These are phyloP conservation scores for Aspiorhynchus laticeps DNA, from an alignment of 2,113 vertebrate genomes.

Conservation along the genomic window DNA sequence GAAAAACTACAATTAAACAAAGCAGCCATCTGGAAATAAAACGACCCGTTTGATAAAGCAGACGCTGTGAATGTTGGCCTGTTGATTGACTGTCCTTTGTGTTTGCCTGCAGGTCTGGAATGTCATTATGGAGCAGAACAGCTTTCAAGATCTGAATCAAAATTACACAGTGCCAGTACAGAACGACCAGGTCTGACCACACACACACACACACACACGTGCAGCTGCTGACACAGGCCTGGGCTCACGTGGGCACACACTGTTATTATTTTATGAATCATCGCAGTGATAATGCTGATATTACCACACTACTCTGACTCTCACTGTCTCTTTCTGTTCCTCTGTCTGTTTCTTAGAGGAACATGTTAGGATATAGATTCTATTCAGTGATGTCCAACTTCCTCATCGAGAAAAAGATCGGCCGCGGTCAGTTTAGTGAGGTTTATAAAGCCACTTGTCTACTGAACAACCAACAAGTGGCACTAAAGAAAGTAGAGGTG, in stretches of 20 bases:
- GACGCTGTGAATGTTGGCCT: not conserved
- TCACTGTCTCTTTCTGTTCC: constrained; percentile 6
- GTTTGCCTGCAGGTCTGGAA: constrained; percentile 30
- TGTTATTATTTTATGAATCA: constrained; percentile 17
- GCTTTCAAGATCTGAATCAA: constrained; percentile 42
- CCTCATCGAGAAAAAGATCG: constrained; percentile 93
- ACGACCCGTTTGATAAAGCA: not conserved
- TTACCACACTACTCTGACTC: not conserved
- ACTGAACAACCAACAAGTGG: constrained; percentile 85
- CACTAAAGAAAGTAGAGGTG: constrained; percentile 96
- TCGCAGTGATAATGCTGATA: not conserved
- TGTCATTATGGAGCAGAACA: constrained; percentile 43
- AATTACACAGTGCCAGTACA: constrained; percentile 28
- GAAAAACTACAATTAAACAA: constrained; percentile 17
- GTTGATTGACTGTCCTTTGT: constrained; percentile 26
- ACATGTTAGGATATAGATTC: constrained; percentile 59
- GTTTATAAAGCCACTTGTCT: constrained; percentile 91
- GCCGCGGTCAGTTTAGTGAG: constrained; percentile 93
- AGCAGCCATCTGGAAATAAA: constrained; percentile 22
- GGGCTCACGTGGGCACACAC: not conserved
- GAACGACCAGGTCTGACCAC: constrained; percentile 35
- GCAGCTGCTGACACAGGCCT: not conserved
- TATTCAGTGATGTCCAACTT: constrained; percentile 83
- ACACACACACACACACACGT: constrained; percentile 19
- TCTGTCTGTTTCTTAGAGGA: constrained; percentile 8